Evolutionary conservation across 2,113 vertebrate species (phyloP).

Genomic region (Asarcornis scutulata): DNA sequence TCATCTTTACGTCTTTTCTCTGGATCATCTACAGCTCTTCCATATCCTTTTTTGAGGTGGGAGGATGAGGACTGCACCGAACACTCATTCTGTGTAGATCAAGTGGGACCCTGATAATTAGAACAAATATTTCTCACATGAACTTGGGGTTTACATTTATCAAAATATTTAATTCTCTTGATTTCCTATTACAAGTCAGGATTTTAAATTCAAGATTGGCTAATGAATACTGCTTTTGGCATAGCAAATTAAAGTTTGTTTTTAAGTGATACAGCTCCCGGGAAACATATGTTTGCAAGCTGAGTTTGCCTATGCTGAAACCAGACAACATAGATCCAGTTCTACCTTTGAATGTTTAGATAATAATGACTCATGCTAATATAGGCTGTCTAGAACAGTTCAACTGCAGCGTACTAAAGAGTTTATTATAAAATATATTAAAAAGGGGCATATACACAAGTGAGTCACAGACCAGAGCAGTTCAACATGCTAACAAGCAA

Average conservation of each 20-base stretch:
- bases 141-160: not conserved
- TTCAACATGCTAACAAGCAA: not conserved
- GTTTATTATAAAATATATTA: conserved; percentile 48
- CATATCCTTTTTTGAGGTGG: not conserved
- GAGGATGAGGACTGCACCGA: not conserved
- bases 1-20: not conserved
- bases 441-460: not conserved
- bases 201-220: conserved; percentile 16
- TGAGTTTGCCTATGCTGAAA: conserved; percentile 39
- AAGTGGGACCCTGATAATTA: not conserved
- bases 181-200: conserved; percentile 11
- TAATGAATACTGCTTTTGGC: conserved; percentile 17
- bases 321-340: conserved; percentile 55
- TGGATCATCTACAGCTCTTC: not conserved
- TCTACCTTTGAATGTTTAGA: conserved; percentile 48
- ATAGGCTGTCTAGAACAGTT: conserved; percentile 42
- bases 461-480: not conserved
- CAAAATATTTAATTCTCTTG: not conserved
- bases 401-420: not conserved
- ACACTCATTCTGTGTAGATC: not conserved
- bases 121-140: not conserved
- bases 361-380: conserved; percentile 54
- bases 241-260: conserved; percentile 18
- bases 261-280: conserved; percentile 41
- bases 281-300: conserved; percentile 22